Evolutionary conservation across 2,113 vertebrate genomes (phyloP).

Genomic region (Neomonachus schauinslandi): DNA sequence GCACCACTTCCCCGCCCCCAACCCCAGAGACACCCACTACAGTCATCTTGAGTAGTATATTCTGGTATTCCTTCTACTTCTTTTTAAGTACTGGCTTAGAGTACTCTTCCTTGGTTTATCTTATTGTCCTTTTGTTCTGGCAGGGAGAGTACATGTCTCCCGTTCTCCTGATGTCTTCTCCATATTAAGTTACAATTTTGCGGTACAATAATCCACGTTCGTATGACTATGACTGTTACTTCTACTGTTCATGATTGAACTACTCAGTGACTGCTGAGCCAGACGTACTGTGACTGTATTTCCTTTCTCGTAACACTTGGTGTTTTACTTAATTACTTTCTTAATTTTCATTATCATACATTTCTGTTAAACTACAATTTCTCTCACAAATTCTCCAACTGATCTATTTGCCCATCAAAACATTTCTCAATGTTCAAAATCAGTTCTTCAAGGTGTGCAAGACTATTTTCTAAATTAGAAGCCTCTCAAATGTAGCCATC

Average conservation of each 20-base stretch:
- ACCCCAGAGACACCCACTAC: not conserved
- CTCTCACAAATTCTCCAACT: not conserved
- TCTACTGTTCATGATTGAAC: not conserved
- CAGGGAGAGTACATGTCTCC: not conserved
- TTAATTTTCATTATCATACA: not conserved
- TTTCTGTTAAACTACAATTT: not conserved
- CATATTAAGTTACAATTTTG: not conserved
- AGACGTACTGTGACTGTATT: too few relatives aligned
- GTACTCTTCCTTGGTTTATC: not conserved
- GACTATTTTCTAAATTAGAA: not conserved
- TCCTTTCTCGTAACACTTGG: not conserved
- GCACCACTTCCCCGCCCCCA: too few relatives aligned
- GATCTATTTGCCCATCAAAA: not conserved
- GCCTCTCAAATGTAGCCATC: not conserved
- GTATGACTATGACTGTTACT: not conserved
- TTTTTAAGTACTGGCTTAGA: not conserved
- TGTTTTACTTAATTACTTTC: not conserved
- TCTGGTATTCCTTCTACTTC: not conserved
- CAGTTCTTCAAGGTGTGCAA: not conserved
- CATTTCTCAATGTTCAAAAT: not conserved
- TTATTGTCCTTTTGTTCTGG: not conserved
- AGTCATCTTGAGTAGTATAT: not conserved
- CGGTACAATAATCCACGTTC: not conserved
- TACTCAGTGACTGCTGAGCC: not conserved
- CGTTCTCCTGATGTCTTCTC: not conserved